phyloP scores from a whole-genome alignment of 2,797 vertebrate species.

The Tragopan temminckii region DNA sequence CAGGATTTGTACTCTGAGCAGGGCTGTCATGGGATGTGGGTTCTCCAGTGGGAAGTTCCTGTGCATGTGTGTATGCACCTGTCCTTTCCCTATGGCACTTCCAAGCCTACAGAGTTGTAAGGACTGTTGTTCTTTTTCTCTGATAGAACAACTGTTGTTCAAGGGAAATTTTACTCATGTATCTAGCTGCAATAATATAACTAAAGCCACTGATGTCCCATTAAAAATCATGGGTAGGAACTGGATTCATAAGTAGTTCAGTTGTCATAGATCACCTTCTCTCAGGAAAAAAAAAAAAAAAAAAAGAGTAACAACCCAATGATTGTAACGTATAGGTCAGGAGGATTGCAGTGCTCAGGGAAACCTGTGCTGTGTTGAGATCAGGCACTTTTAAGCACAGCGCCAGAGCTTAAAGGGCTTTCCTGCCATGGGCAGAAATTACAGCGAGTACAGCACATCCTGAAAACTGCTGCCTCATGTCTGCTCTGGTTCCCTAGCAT shows the following conservation, averaged over 20 bases:
- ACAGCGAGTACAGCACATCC: background rate
- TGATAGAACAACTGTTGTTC: background rate
- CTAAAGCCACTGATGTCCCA: background rate
- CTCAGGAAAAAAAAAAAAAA: background rate
- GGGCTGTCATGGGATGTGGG: accelerated
- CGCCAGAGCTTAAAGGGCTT: background rate
- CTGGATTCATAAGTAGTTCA: conserved; percentile 1
- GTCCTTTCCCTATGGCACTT: background rate
- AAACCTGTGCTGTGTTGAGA: background rate
- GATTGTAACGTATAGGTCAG: background rate
- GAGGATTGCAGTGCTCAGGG: background rate
- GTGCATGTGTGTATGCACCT: accelerated
- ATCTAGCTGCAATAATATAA: background rate
- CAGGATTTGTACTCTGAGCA: accelerated
- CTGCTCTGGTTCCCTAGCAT: background rate
- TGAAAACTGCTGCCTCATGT: conserved; percentile 15
- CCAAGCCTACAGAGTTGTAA: background rate
- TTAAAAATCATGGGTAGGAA: conserved; percentile 5
- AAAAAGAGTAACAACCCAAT: background rate
- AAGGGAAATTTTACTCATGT: background rate
- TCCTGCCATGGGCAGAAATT: background rate
- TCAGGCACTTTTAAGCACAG: accelerated
- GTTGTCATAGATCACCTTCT: background rate
- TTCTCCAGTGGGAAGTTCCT: background rate
- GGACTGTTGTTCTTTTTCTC: background rate